phyloP scores from a whole-genome alignment of 2,888 invertebrate species.

The Microplitis manilae region DNA sequence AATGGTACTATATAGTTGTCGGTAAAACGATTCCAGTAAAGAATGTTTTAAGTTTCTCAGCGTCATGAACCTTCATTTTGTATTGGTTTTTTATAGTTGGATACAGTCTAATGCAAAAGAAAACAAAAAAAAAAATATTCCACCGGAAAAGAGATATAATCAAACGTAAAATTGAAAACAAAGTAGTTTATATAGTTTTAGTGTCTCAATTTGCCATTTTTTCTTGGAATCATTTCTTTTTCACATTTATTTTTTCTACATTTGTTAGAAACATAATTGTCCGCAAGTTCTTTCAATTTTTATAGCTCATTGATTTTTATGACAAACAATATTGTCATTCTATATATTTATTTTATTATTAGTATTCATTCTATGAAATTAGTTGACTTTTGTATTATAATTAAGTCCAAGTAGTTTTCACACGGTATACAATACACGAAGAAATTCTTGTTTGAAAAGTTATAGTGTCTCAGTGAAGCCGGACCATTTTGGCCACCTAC shows the following conservation, averaged over 20 bases:
- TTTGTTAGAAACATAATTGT: neutral
- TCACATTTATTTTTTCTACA: neutral
- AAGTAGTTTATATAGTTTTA: conserved; percentile 43
- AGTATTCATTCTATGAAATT: neutral
- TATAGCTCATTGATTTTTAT: neutral
- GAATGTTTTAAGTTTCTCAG: neutral
- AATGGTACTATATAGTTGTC: neutral
- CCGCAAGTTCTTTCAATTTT: neutral
- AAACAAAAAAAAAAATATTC: neutral
- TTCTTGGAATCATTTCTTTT: neutral
- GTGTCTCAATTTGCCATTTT: conserved; percentile 50
- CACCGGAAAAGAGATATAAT: conserved; percentile 3
- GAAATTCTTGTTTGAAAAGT: too few species aligned
- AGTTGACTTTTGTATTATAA: neutral
- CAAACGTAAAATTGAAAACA: conserved; percentile 41
- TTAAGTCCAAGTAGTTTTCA: too few species aligned
- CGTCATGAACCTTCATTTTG: neutral
- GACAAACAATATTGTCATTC: neutral
- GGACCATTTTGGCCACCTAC: too few species aligned
- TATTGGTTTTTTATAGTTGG: neutral
- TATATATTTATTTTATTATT: neutral
- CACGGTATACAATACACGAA: too few species aligned
- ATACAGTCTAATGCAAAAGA: neutral
- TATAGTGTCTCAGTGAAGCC: too few species aligned
- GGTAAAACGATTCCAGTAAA: neutral